Evolutionary conservation across 2,113 vertebrate species (phyloP).

Genomic region (Catharus fuscescens): DNA sequence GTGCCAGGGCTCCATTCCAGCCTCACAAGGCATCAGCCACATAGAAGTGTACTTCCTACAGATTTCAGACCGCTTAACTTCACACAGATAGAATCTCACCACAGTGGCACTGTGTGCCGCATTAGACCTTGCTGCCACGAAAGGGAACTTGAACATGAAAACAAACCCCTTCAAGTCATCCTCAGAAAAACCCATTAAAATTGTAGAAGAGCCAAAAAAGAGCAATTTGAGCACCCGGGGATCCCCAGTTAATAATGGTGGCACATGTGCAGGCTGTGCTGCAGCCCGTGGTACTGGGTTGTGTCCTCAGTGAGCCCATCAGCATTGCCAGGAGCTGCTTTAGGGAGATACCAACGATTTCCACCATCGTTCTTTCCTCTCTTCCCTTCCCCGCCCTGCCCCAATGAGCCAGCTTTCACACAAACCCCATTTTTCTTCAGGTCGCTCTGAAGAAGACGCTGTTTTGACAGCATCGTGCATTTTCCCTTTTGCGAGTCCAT

Average conservation of each 20-base stretch:
- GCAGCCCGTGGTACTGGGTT: not conserved
- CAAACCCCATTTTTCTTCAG: not conserved
- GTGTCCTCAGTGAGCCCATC: not conserved
- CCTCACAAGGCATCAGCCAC: not conserved
- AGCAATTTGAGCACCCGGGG: not conserved
- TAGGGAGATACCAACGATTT: not conserved
- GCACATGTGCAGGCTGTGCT: accelerated
- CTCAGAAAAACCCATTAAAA: not conserved
- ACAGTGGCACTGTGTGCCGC: not conserved
- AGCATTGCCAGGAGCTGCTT: not conserved
- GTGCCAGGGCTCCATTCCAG: not conserved
- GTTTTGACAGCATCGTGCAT: not conserved
- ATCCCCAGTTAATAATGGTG: accelerated
- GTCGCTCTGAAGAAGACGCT: not conserved
- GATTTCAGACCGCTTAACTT: not conserved
- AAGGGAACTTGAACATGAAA: not conserved
- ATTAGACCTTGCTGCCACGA: not conserved
- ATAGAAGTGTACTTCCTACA: not conserved
- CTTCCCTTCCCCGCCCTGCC: not conserved
- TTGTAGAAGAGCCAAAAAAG: not conserved
- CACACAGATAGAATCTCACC: not conserved
- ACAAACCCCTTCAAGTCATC: not conserved
- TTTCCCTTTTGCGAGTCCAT: not conserved
- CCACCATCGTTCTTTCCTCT: not conserved
- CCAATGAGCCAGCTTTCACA: not conserved